These are phyloP conservation scores for Crambe crambe DNA, from an alignment of 37 sponge, comb jelly and placozoan species.

Conservation along the genomic window DNA sequence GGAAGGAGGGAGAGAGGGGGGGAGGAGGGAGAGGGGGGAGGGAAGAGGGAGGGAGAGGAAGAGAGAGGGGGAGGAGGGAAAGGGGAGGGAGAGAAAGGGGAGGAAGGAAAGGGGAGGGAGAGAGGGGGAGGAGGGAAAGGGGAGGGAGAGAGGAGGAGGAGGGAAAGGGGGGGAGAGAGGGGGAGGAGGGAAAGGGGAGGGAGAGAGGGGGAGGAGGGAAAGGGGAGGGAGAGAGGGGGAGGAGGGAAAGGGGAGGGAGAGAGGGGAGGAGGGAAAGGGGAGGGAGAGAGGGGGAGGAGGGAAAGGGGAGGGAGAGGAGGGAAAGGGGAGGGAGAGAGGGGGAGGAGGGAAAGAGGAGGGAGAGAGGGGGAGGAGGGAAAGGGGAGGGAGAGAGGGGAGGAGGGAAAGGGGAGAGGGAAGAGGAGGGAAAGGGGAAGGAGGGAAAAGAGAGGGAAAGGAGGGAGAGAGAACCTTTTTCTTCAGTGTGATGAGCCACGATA, in stretches of 20 bases:
- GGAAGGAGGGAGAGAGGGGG: not conserved
- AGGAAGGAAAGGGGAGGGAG: not conserved
- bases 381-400: not conserved
- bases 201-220: not conserved
- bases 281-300: not conserved
- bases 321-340: not conserved
- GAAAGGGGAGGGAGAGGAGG: not conserved
- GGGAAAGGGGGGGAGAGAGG: not conserved
- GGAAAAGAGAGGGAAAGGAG: not conserved
- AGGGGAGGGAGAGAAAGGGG: not conserved
- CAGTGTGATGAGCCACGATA: slow-evolving; percentile 76
- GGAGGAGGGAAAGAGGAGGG: not conserved
- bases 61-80: not conserved
- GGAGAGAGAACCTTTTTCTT: slow-evolving; percentile 82
- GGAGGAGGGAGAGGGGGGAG: not conserved
- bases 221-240: not conserved
- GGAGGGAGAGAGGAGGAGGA: not conserved
- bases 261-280: not conserved
- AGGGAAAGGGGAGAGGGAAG: not conserved
- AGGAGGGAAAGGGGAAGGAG: not conserved
- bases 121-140: not conserved
- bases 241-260: not conserved
- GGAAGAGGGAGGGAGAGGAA: not conserved
- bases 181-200: not conserved
- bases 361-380: not conserved